Evolutionary conservation across 2,113 vertebrate species (phyloP).

Genomic region (Paramisgurnus dabryanus): DNA sequence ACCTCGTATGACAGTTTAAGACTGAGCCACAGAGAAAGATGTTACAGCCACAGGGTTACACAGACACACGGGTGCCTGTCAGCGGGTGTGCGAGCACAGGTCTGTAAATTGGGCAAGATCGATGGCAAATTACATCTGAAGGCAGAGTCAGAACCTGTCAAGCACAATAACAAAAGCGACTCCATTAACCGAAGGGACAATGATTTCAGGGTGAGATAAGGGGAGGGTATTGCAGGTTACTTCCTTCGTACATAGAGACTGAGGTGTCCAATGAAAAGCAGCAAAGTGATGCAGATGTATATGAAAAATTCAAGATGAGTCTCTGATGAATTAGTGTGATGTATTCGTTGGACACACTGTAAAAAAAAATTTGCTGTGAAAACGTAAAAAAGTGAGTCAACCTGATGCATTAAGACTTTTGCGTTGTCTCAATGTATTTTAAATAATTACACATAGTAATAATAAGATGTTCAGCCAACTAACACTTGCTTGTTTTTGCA

Average conservation of each 20-base stretch:
- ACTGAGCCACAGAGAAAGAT: slow-evolving; percentile 22
- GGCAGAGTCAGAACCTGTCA: slow-evolving; percentile 89
- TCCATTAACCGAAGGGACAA: slow-evolving; percentile 44
- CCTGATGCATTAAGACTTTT: too few species aligned
- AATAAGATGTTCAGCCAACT: too few species aligned
- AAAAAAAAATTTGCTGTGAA: too few species aligned
- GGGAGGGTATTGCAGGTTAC: slow-evolving; percentile 40
- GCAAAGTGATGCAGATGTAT: not conserved
- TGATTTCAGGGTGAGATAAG: slow-evolving; percentile 49
- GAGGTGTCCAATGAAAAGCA: not conserved
- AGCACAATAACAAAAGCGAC: slow-evolving; percentile 82
- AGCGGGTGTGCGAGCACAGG: slow-evolving; percentile 5
- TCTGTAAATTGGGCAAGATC: slow-evolving; percentile 25
- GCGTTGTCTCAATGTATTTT: too few species aligned
- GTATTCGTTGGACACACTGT: too few species aligned
- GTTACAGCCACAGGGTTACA: slow-evolving; percentile 18
- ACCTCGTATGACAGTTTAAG: slow-evolving; percentile 44
- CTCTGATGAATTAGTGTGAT: not conserved
- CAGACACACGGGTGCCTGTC: not conserved
- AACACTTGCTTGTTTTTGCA: too few species aligned
- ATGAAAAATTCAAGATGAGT: not conserved
- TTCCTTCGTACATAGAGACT: not conserved
- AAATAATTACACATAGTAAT: too few species aligned
- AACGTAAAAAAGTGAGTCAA: too few species aligned
- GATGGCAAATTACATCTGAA: slow-evolving; percentile 77